These are phyloP conservation scores for Colinus virginianus DNA, from an alignment of 2,113 vertebrate genomes.

Conservation along the genomic window DNA sequence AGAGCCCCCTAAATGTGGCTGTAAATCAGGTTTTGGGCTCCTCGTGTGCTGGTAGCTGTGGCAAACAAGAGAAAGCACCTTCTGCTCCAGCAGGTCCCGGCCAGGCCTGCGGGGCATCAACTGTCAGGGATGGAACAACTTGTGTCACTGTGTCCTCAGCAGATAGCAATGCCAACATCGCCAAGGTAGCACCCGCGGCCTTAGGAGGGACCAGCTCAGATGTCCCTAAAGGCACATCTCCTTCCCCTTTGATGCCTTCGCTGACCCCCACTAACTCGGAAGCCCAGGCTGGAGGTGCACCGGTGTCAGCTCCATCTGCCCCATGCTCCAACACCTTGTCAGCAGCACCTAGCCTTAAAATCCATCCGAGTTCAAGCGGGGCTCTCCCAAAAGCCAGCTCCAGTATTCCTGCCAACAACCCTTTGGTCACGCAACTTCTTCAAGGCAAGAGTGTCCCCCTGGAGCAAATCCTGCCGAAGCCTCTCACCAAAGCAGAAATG, in stretches of 20 bases:
- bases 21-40: background rate
- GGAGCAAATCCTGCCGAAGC: conserved; percentile 92
- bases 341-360: conserved; percentile 57
- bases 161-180: background rate
- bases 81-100: background rate
- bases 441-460: conserved; percentile 93
- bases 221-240: background rate
- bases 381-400: conserved; percentile 76
- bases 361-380: conserved; percentile 45
- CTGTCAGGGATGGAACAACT: background rate
- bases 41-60: background rate
- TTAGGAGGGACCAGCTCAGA: background rate
- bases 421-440: conserved; percentile 92
- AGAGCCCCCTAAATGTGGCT: background rate
- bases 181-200: background rate
- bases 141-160: background rate
- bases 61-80: conserved; percentile 15
- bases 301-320: background rate
- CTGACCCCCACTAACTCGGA: conserved; percentile 4
- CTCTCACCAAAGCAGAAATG: conserved; percentile 83
- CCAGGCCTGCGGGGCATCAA: conserved; percentile 6
- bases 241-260: background rate
- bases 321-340: background rate
- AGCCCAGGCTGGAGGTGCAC: background rate
- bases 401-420: conserved; percentile 93